A percentile compares a stretch with the other conserved stretches of the same genome.
Evolutionary conservation across 2,797 vertebrate species (phyloP).

Genomic region (Sphenodon punctatus): DNA sequence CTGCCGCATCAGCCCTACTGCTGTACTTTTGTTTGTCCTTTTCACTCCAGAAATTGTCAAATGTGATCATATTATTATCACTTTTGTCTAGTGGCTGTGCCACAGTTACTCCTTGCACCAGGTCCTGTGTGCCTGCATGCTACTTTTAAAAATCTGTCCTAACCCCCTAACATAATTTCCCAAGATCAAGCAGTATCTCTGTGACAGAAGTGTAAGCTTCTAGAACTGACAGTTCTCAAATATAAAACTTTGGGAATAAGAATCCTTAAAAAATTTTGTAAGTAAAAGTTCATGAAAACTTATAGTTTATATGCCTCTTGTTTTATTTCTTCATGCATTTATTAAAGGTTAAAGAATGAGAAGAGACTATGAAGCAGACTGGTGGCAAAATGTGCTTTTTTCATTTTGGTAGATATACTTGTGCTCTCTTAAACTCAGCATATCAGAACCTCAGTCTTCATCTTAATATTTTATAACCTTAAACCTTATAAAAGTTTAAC

Average conservation of each 20-base stretch:
- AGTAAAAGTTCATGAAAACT: background rate
- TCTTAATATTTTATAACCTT: conserved; percentile 77
- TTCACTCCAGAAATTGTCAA: too few species aligned
- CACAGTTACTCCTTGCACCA: too few species aligned
- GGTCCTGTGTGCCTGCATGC: too few species aligned
- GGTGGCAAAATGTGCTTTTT: background rate
- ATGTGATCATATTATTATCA: too few species aligned
- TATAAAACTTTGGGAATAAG: background rate
- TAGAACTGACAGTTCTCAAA: too few species aligned
- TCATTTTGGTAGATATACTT: background rate
- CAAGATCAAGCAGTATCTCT: too few species aligned
- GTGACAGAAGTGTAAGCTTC: too few species aligned
- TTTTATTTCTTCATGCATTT: background rate
- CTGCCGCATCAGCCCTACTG: too few species aligned
- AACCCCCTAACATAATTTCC: too few species aligned
- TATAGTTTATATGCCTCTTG: background rate
- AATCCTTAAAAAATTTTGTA: background rate
- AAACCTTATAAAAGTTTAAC: conserved; percentile 76
- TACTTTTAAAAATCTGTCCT: too few species aligned
- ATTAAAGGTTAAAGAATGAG: background rate
- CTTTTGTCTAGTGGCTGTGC: too few species aligned
- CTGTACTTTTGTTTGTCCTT: too few species aligned
- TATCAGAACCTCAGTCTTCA: conserved; percentile 40
- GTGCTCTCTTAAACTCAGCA: conserved; percentile 41
- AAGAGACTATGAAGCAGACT: background rate